A percentile compares a stretch with the other conserved stretches of the same genome.
These are phyloP conservation scores for Bufotes viridis DNA, from an alignment of 2,797 vertebrate species.

Conservation along the genomic window DNA sequence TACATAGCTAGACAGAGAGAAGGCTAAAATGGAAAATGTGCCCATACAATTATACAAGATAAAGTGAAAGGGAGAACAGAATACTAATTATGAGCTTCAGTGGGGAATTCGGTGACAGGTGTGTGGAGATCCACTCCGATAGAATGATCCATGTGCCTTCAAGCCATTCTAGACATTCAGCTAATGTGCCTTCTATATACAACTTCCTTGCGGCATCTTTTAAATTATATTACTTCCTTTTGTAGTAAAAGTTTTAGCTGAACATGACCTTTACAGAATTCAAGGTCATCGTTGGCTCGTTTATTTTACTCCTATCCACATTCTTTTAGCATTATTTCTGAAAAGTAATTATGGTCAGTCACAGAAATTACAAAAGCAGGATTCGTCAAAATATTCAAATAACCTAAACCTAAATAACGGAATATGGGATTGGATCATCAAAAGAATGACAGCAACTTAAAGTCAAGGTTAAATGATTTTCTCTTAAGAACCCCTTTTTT, in stretches of 20 bases:
- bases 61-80: conserved; percentile 33
- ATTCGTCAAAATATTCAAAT: background rate
- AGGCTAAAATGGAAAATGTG: conserved; percentile 41
- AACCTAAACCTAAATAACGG: too few species aligned
- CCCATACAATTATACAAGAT: conserved; percentile 45
- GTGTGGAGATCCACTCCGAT: conserved; percentile 9
- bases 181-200: conserved; percentile 11
- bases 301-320: background rate
- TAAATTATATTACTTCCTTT: background rate
- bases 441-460: background rate
- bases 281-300: background rate
- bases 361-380: background rate
- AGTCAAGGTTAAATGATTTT: background rate
- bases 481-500: too few species aligned
- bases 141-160: conserved; percentile 7
- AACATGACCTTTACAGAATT: conserved; percentile 1
- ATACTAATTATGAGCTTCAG: conserved; percentile 46
- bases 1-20: conserved; percentile 50
- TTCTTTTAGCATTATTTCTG: background rate
- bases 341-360: background rate
- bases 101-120: conserved; percentile 20
- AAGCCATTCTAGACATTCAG: conserved; percentile 12
- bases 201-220: background rate
- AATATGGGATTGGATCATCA: background rate
- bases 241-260: background rate